Conservation (phyloP, 2,797 vertebrate genomes). For the Morelia viridis region DNA sequence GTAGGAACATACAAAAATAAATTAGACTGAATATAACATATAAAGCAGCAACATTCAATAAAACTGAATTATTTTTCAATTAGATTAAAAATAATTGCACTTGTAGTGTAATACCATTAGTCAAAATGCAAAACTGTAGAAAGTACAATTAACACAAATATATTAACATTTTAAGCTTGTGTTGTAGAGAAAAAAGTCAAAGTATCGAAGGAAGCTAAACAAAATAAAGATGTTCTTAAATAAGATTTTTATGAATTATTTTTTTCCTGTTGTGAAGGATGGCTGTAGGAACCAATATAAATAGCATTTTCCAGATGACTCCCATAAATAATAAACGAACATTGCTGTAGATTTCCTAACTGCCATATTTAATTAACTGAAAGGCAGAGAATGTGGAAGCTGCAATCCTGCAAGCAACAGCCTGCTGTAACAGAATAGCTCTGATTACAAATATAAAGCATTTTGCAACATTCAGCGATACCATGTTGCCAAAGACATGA, state of each 20-base stretch:
- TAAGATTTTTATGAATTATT: not conserved
- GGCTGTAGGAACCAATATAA: not conserved
- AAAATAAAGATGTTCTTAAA: not conserved
- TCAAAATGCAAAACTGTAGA: not conserved
- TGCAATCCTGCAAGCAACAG: slow-evolving; percentile 21
- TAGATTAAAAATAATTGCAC: not conserved
- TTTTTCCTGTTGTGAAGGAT: slow-evolving; percentile 24
- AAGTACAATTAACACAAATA: not conserved
- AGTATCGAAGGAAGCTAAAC: not conserved
- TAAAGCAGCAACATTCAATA: not conserved
- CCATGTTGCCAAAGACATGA: not conserved
- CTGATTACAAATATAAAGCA: not conserved
- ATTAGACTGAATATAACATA: slow-evolving; percentile 18
- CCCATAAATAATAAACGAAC: slow-evolving; percentile 1
- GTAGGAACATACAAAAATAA: slow-evolving; percentile 17
- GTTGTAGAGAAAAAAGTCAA: not conserved
- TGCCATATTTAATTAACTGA: slow-evolving; percentile 30
- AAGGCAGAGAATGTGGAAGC: slow-evolving; percentile 3
- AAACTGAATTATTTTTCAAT: not conserved
- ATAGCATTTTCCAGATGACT: slow-evolving; percentile 19
- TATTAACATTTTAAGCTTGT: slow-evolving; percentile 4
- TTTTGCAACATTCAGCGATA: slow-evolving; percentile 17
- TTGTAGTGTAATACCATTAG: not conserved
- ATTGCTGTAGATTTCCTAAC: slow-evolving; percentile 20
- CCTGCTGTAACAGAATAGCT: not conserved